Evolutionary conservation across 1,140 invertebrate species (phyloP).

Genomic region (Bicyclus anynana): DNA sequence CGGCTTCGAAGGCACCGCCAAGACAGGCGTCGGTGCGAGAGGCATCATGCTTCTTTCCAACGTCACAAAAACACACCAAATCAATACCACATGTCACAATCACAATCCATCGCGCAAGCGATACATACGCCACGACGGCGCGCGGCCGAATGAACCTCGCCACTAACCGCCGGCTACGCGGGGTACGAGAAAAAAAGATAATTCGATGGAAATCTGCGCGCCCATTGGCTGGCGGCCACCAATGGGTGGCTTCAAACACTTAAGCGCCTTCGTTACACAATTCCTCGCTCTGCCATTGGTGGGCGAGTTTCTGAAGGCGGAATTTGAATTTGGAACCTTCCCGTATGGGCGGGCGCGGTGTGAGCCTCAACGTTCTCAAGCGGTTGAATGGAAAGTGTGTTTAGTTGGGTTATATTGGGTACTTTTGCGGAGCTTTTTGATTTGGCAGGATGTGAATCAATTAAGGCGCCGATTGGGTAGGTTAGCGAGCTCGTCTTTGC

Average conservation of each 20-base stretch:
- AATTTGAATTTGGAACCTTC: constrained; percentile 65
- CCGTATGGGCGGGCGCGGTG: constrained; percentile 53
- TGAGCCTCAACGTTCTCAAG: constrained; percentile 51
- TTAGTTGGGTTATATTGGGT: constrained; percentile 28
- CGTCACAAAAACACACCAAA: constrained; percentile 65
- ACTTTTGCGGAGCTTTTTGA: constrained; percentile 38
- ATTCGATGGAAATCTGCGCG: constrained; percentile 44
- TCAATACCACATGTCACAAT: constrained; percentile 67
- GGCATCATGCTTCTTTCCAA: constrained; percentile 86
- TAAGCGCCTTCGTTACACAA: constrained; percentile 25
- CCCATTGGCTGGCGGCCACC: constrained; percentile 43
- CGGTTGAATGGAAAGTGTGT: constrained; percentile 46
- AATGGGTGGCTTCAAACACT: constrained; percentile 32
- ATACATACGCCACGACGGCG: constrained; percentile 69
- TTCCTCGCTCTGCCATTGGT: constrained; percentile 42
- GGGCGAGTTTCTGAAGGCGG: constrained; percentile 38
- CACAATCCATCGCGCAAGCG: constrained; percentile 70
- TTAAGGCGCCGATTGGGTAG: constrained; percentile 60
- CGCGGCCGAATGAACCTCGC: constrained; percentile 63
- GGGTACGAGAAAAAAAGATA: constrained; percentile 53
- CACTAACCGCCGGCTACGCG: constrained; percentile 31
- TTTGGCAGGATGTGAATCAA: constrained; percentile 63
- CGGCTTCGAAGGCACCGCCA: constrained; percentile 89
- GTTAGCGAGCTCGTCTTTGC: constrained; percentile 38
- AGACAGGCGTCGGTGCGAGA: constrained; percentile 91